phyloP scores from a whole-genome alignment of 2,888 invertebrate genomes.

The Geotrupes spiniger region DNA sequence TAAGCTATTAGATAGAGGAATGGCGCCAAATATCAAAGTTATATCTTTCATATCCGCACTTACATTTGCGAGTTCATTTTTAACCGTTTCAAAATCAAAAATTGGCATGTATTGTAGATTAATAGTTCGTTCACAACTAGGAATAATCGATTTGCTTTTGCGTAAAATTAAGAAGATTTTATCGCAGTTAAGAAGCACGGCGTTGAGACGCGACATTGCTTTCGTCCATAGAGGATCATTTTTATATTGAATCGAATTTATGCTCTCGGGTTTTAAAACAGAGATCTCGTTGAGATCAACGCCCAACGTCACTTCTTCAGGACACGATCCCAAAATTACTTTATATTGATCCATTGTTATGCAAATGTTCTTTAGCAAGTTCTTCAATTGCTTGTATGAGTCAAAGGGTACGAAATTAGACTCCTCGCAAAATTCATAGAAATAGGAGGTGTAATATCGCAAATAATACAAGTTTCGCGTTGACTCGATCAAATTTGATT shows the following conservation, averaged over 20 bases:
- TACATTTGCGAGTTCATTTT: conserved; percentile 26
- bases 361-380: conserved; percentile 53
- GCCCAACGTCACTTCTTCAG: conserved; percentile 44
- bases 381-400: conserved; percentile 48
- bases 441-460: conserved; percentile 52
- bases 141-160: conserved; percentile 32
- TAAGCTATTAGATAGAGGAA: conserved; percentile 31
- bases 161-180: conserved; percentile 32
- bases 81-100: conserved; percentile 34
- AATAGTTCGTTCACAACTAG: conserved; percentile 35
- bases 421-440: conserved; percentile 39
- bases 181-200: conserved; percentile 23
- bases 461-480: conserved; percentile 59
- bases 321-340: conserved; percentile 64
- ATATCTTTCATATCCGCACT: conserved; percentile 25
- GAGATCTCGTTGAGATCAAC: conserved; percentile 34
- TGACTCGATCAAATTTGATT: conserved; percentile 59
- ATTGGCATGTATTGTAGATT: conserved; percentile 38
- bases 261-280: conserved; percentile 31
- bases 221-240: conserved; percentile 39
- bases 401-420: conserved; percentile 34
- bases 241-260: conserved; percentile 35
- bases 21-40: conserved; percentile 31
- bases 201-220: conserved; percentile 28
- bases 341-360: conserved; percentile 66